phyloP scores from a whole-genome alignment of 1,140 invertebrate species.

The Lasioglossum albipes region DNA sequence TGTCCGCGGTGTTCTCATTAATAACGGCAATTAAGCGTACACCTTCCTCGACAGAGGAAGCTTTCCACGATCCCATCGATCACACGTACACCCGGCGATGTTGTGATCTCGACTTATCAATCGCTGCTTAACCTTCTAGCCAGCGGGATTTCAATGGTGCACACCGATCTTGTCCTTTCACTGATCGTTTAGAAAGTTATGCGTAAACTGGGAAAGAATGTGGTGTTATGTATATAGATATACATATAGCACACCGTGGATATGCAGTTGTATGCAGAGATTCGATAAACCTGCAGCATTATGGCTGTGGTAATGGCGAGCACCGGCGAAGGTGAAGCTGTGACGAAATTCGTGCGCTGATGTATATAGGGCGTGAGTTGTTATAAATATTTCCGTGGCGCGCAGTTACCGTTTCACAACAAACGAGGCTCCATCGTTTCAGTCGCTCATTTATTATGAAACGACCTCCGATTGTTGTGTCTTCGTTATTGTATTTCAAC shows the following conservation, averaged over 20 bases:
- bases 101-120: slow-evolving; percentile 28
- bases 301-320: slow-evolving; percentile 8
- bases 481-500: no score
- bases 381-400: no score
- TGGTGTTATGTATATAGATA: slow-evolving; percentile 39
- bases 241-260: slow-evolving; percentile 22
- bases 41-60: slow-evolving; percentile 35
- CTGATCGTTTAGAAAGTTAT: slow-evolving; percentile 48
- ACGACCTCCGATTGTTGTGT: no score
- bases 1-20: slow-evolving; percentile 43
- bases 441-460: no score
- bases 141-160: slow-evolving; percentile 34
- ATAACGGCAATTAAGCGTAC: slow-evolving; percentile 61
- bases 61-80: slow-evolving; percentile 45
- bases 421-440: no score
- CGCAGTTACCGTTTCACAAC: no score
- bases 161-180: slow-evolving; percentile 42
- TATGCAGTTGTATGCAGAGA: neutral
- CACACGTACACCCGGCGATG: neutral
- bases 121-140: slow-evolving; percentile 24
- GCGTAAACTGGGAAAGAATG: slow-evolving; percentile 46
- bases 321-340: neutral
- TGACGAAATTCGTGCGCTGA: neutral
- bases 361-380: neutral
- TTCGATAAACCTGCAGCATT: slow-evolving; percentile 1